A percentile compares a stretch with the other conserved stretches of the same genome.
Conservation (phyloP, 2,888 invertebrate genomes). For the Tetheella fluctuosa region DNA sequence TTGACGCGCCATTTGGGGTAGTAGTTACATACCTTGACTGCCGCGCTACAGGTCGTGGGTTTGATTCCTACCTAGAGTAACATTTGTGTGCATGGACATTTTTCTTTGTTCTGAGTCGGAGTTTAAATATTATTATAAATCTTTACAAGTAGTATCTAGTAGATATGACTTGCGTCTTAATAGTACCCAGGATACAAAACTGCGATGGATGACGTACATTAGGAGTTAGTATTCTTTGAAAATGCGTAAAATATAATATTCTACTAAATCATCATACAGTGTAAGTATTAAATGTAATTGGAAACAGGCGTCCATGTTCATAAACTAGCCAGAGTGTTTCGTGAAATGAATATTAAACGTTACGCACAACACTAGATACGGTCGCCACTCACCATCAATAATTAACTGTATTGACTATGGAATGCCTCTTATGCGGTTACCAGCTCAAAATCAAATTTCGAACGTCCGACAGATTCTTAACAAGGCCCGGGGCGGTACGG, state of each 20-base stretch:
- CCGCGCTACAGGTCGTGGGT: no score
- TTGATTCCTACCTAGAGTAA: no score
- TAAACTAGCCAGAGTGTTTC: constrained; percentile 22
- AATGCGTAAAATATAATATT: no score
- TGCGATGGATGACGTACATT: no score
- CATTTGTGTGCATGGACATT: no score
- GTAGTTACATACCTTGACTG: no score
- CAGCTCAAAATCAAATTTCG: constrained; percentile 65
- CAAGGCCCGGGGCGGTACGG: constrained; percentile 63
- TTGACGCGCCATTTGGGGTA: background rate
- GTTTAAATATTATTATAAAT: background rate
- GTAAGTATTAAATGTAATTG: no score
- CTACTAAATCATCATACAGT: no score
- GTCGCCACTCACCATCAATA: constrained; percentile 25
- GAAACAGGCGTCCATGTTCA: background rate
- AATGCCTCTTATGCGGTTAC: constrained; percentile 58
- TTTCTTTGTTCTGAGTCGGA: background rate
- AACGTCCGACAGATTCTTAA: constrained; percentile 71
- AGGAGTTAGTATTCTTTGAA: no score
- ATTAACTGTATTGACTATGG: constrained; percentile 39
- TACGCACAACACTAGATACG: constrained; percentile 28
- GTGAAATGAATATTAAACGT: constrained; percentile 36
- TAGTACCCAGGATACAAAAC: no score
- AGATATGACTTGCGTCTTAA: no score
- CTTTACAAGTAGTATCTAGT: no score